phyloP scores from a whole-genome alignment of 2,113 vertebrate species.

The Trematocara nigrifrons region DNA sequence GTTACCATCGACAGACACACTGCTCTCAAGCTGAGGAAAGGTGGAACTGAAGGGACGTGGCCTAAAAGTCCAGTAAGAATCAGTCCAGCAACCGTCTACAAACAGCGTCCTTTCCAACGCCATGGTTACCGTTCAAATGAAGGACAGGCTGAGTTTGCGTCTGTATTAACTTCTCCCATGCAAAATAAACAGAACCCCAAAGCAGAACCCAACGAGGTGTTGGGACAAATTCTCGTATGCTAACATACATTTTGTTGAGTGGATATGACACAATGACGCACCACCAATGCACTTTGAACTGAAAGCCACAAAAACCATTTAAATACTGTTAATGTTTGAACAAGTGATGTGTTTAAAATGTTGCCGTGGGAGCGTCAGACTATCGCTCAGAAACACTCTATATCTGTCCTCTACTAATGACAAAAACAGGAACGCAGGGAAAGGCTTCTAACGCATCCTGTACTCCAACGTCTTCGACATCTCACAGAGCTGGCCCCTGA shows the following conservation, averaged over 20 bases:
- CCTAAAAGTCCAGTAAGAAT: not conserved
- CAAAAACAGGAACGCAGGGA: not conserved
- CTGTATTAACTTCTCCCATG: not conserved
- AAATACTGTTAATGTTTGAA: constrained; percentile 51
- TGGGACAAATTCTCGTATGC: constrained; percentile 14
- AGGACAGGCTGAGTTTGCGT: not conserved
- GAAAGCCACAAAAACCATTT: constrained; percentile 15
- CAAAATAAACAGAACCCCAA: not conserved
- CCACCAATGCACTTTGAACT: constrained; percentile 7
- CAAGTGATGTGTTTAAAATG: constrained; percentile 51
- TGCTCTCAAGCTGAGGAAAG: not conserved
- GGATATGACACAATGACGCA: constrained; percentile 52
- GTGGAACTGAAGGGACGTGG: not conserved
- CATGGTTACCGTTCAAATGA: not conserved
- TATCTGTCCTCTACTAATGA: constrained; percentile 29
- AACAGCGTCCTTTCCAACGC: not conserved
- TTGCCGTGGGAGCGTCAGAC: constrained; percentile 31
- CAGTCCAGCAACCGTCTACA: not conserved
- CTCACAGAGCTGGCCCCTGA: constrained; percentile 91
- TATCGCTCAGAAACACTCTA: constrained; percentile 13
- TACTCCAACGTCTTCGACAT: constrained; percentile 89
- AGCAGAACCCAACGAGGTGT: not conserved
- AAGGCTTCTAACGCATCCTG: constrained; percentile 80
- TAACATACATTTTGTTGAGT: not conserved
- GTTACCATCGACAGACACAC: not conserved